Conservation (phyloP, 2,113 vertebrate species). For the Centropus unirufus region DNA sequence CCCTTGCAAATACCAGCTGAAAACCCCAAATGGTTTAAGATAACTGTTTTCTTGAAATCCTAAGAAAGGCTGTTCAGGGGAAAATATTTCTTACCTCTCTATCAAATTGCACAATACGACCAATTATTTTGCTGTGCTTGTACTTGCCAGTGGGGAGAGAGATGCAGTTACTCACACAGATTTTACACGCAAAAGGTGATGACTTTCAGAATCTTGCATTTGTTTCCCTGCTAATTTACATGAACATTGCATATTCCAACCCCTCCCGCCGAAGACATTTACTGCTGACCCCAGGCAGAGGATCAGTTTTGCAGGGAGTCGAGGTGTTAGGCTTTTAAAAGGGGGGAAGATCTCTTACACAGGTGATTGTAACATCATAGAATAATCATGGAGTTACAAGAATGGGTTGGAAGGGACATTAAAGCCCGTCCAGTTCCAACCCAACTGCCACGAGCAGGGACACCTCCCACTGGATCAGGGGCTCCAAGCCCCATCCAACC, state of each 20-base stretch:
- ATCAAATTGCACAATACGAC: neutral
- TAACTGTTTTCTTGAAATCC: neutral
- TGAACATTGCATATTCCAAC: neutral
- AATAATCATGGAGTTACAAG: too few species aligned
- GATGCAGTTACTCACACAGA: neutral
- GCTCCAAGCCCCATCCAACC: too few species aligned
- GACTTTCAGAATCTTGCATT: neutral
- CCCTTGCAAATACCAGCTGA: neutral
- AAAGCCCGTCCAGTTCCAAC: too few species aligned
- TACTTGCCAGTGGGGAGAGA: neutral
- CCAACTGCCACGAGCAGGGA: too few species aligned
- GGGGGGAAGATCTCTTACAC: neutral
- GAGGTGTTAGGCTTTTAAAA: neutral
- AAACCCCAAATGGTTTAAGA: neutral
- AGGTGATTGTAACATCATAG: neutral
- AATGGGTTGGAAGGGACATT: too few species aligned
- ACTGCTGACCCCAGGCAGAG: neutral
- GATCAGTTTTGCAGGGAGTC: neutral
- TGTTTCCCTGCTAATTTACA: neutral
- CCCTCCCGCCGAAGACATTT: neutral
- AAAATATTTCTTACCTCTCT: neutral
- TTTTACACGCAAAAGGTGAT: neutral
- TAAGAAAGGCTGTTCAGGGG: neutral
- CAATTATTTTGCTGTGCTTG: neutral
- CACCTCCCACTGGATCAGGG: too few species aligned